Percentiles rank a stretch among this genome's conserved stretches.
Evolutionary conservation across 2,113 vertebrate genomes (phyloP).

Genomic region (Saccopteryx bilineata): DNA sequence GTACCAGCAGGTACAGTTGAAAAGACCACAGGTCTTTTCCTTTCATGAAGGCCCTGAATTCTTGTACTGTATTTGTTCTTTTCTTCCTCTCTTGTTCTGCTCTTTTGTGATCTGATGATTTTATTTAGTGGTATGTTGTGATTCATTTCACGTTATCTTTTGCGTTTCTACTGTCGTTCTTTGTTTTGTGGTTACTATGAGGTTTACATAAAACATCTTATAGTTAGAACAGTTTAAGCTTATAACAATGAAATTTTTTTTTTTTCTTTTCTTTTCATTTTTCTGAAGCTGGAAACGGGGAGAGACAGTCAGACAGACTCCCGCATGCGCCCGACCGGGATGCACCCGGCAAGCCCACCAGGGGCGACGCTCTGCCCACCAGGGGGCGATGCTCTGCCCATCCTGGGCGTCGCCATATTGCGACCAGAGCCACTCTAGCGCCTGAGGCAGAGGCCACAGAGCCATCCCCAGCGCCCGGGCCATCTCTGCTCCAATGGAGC

Average conservation of each 20-base stretch:
- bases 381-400: no score
- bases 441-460: no score
- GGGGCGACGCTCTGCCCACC: no score
- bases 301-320: no score
- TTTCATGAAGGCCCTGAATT: not conserved
- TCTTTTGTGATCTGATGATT: not conserved
- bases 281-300: no score
- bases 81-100: not conserved
- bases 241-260: not conserved
- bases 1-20: not conserved
- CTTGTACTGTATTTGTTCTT: not conserved
- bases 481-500: no score
- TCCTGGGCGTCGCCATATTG: no score
- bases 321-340: no score
- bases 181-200: not conserved
- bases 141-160: not conserved
- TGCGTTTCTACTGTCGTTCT: not conserved
- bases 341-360: no score
- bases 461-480: no score
- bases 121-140: not conserved
- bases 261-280: no score
- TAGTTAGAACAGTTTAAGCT: not conserved
- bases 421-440: no score
- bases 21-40: not conserved
- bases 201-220: not conserved